phyloP scores from a whole-genome alignment of 2,113 vertebrate species.

The Mustela lutreola region DNA sequence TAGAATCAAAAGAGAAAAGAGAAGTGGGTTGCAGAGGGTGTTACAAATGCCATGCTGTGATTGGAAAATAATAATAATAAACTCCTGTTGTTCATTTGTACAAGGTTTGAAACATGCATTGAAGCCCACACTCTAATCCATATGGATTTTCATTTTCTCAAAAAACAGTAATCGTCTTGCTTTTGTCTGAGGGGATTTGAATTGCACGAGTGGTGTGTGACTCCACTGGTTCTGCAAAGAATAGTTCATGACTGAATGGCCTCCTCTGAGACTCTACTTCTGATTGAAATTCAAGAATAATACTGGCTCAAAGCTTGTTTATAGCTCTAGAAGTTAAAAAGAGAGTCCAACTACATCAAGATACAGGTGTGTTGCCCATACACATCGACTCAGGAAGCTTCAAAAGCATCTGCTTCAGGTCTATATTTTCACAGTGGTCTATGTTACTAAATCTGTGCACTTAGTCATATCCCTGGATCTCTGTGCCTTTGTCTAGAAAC shows the following conservation, averaged over 20 bases:
- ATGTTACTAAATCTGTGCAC: not conserved
- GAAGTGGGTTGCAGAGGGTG: not conserved
- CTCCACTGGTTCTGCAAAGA: not conserved
- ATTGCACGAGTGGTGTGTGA: conserved; percentile 13
- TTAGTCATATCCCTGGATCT: not conserved
- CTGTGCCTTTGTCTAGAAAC: not conserved
- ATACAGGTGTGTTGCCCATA: not conserved
- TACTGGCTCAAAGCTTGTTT: not conserved
- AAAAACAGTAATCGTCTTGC: not conserved
- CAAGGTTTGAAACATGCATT: conserved; percentile 5
- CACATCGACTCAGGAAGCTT: not conserved
- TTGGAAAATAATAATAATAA: conserved; percentile 62
- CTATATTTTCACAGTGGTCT: not conserved
- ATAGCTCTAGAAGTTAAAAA: conserved; percentile 49
- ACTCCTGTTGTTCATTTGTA: conserved; percentile 38
- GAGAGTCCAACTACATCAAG: not conserved
- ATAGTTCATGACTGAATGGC: not conserved
- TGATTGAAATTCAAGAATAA: conserved; percentile 64
- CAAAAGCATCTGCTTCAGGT: too few species aligned
- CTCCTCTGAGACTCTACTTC: not conserved
- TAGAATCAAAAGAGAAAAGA: conserved; percentile 67
- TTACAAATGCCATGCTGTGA: conserved; percentile 1
- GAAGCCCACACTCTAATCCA: conserved; percentile 28
- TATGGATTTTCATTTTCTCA: conserved; percentile 63
- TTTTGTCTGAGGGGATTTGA: conserved; percentile 16